These are phyloP conservation scores for Protobothrops flavoviridis DNA, from an alignment of 2,113 vertebrate species.

Conservation along the genomic window DNA sequence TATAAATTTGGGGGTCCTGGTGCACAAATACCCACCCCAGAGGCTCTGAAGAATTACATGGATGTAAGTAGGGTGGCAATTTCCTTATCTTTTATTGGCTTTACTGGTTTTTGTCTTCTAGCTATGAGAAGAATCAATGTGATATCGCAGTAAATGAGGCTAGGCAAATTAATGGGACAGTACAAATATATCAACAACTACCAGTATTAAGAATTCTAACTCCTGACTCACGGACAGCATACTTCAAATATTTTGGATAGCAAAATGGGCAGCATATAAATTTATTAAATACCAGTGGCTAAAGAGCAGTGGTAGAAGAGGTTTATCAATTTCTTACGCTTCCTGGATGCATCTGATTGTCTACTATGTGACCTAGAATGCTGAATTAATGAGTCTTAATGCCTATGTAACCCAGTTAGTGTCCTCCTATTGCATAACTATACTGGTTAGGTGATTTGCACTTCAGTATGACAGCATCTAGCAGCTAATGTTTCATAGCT, in stretches of 20 bases:
- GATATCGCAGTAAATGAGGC: not conserved
- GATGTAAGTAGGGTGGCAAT: conserved; percentile 75
- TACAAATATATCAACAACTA: not conserved
- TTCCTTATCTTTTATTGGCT: not conserved
- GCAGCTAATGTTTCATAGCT: not conserved
- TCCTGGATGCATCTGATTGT: not conserved
- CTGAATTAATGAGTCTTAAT: not conserved
- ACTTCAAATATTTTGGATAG: not conserved
- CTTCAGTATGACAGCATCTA: not conserved
- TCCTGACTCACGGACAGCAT: not conserved
- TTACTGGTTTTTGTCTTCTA: not conserved
- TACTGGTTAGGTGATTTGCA: not conserved
- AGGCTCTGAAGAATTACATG: conserved; percentile 86
- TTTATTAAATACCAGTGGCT: not conserved
- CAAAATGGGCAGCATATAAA: not conserved
- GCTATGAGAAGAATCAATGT: not conserved
- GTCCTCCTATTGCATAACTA: not conserved
- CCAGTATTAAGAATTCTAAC: not conserved
- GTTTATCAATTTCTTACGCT: not conserved
- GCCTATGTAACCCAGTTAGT: not conserved
- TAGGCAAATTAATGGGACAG: not conserved
- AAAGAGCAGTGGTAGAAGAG: not conserved
- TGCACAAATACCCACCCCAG: conserved; percentile 75
- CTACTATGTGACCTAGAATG: not conserved
- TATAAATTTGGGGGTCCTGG: conserved; percentile 77